Base-by-base conservation (phyloP, 2,113 vertebrate genomes). In the Sialia sialis region DNA sequence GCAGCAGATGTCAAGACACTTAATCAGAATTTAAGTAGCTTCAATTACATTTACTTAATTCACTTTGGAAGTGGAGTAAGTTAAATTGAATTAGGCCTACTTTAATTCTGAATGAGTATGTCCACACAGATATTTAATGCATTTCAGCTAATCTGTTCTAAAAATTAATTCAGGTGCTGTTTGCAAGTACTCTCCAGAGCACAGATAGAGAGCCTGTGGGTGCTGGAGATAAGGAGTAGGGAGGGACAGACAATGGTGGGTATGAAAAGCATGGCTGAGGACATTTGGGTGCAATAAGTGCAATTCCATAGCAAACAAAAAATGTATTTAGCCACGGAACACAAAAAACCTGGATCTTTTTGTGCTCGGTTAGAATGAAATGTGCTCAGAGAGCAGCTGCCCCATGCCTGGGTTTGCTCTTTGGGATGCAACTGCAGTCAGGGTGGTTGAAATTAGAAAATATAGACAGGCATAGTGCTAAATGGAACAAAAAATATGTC, bases 1-100 rank as follows among this genome's bases (percentile, higher is more conserved):
- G 81, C 19, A 1, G 86, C 69, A 84, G 91, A 96, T 96, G 96
- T 96, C 93, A 96, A 93, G 94, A 86, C 80, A 88, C 94, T 96
- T 94, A 95, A 91, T 95, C 93, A 95, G 94, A 96, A 91, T 95
- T 94, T 88, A 93, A 96, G 93, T 94, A 93, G 89, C 86, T 88
- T 93, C 91, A 93, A 94, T 93, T 93, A 89, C 76, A 41, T 95
- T 93, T 93, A 55, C 76, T 56, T 95, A 96, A 95, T 94, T 96
- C 90, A 92, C 68, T 96, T 96, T 86, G 64, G 55, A 95, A 96
- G 90, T 84, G 92, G 80, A 95, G 90, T 91, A 73, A 95, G 59
- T 68, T 43, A 91, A 95, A 95, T 94, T 94, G 93, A 95, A 94
- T 95, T 79, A 94, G 75, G 64, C 34, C 34, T 62, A 19, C 85